These are phyloP conservation scores for Drosophila nr. perissopoda DNA, from an alignment of 2,888 invertebrate genomes.

Conservation along the genomic window DNA sequence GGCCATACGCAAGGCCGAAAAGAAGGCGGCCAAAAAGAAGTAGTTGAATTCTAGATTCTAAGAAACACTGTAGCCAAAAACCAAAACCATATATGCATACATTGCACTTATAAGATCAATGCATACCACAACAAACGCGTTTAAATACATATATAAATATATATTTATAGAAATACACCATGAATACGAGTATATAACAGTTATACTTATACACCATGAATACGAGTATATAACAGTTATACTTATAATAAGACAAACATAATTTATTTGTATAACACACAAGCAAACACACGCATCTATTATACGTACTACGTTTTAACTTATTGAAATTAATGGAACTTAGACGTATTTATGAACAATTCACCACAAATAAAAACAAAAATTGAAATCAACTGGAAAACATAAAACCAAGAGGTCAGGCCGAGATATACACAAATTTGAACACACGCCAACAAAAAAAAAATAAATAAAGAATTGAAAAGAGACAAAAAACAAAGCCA, in stretches of 20 bases:
- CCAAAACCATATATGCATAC: constrained; percentile 64
- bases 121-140: constrained; percentile 46
- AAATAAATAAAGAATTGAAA: background rate
- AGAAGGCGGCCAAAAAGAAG: constrained; percentile 90
- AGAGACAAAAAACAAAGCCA: constrained; percentile 49
- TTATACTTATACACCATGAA: constrained; percentile 27
- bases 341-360: constrained; percentile 57
- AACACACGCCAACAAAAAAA: constrained; percentile 9
- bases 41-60: constrained; percentile 74
- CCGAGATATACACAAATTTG: constrained; percentile 15
- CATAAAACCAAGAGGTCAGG: constrained; percentile 26
- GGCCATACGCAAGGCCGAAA: constrained; percentile 93
- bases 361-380: constrained; percentile 43
- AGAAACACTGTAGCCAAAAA: constrained; percentile 75
- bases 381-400: constrained; percentile 11
- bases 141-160: constrained; percentile 38
- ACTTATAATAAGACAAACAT: constrained; percentile 26
- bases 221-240: constrained; percentile 41
- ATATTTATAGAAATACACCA: constrained; percentile 24
- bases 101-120: constrained; percentile 62
- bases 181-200: constrained; percentile 40
- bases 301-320: constrained; percentile 74
- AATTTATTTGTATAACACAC: constrained; percentile 62
- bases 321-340: constrained; percentile 62
- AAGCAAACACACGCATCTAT: constrained; percentile 52